Evolutionary conservation across 1,140 invertebrate species (phyloP).

Genomic region (Heliconius congener): DNA sequence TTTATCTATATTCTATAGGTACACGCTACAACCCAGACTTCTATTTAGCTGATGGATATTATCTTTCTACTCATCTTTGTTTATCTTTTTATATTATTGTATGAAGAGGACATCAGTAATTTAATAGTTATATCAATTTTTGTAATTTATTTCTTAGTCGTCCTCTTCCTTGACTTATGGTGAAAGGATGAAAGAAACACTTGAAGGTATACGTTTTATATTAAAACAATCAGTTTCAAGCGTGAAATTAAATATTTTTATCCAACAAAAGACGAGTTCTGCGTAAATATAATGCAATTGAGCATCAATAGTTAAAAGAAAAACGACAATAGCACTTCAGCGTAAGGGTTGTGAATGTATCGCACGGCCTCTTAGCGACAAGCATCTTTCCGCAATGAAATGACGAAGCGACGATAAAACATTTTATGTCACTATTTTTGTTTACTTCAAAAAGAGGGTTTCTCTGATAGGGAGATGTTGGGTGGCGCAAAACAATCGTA

Average conservation of each 20-base stretch:
- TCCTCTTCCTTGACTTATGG: background rate
- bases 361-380: conserved; percentile 26
- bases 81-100: background rate
- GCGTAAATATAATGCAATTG: conserved; percentile 6
- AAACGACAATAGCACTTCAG: conserved; percentile 26
- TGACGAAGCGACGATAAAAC: conserved; percentile 53
- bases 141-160: background rate
- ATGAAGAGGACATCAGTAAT: background rate
- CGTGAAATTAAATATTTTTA: background rate
- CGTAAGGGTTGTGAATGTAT: conserved; percentile 22
- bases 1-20: conserved; percentile 36
- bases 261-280: background rate
- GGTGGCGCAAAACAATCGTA: conserved; percentile 56
- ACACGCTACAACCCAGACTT: conserved; percentile 32
- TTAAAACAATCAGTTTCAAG: background rate
- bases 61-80: conserved; percentile 28
- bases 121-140: background rate
- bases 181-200: background rate
- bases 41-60: conserved; percentile 45
- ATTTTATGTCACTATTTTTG: conserved; percentile 70
- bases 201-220: background rate
- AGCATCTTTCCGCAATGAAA: conserved; percentile 44
- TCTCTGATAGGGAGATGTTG: conserved; percentile 55
- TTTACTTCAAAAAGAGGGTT: conserved; percentile 62
- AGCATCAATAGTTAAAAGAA: conserved; percentile 12